Evolutionary conservation across 2,888 invertebrate genomes (phyloP).

Genomic region (Dolichomitus sp.): DNA sequence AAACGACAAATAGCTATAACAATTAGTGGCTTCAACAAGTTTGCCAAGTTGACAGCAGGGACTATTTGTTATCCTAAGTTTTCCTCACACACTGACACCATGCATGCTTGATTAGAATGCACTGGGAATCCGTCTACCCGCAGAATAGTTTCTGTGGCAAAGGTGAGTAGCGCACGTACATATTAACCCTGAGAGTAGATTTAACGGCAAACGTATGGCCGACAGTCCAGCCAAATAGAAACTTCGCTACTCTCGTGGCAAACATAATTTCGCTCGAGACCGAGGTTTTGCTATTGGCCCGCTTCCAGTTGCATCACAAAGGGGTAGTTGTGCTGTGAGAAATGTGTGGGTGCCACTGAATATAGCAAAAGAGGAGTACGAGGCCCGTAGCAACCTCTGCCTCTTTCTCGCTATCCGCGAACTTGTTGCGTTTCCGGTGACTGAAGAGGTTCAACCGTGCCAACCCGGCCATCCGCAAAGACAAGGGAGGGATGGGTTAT

Average conservation of each 20-base stretch:
- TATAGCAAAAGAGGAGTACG: slow-evolving; percentile 1
- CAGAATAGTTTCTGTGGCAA: slow-evolving; percentile 47
- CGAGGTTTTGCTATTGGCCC: slow-evolving; percentile 73
- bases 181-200: slow-evolving; percentile 36
- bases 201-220: slow-evolving; percentile 53
- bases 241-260: slow-evolving; percentile 57
- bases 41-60: slow-evolving; percentile 10
- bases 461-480: slow-evolving; percentile 9
- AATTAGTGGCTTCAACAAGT: neutral
- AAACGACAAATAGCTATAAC: slow-evolving; percentile 1
- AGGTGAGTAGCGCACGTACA: slow-evolving; percentile 27
- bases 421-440: slow-evolving; percentile 78
- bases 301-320: slow-evolving; percentile 76
- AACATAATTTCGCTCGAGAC: slow-evolving; percentile 66
- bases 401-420: slow-evolving; percentile 41
- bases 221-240: slow-evolving; percentile 61
- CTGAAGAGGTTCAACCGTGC: slow-evolving; percentile 25
- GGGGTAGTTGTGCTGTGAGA: slow-evolving; percentile 44
- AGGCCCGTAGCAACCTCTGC: neutral
- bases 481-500: neutral
- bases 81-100: slow-evolving; percentile 9
- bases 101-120: slow-evolving; percentile 25
- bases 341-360: slow-evolving; percentile 57
- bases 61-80: slow-evolving; percentile 1
- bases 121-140: slow-evolving; percentile 37